A percentile compares a stretch with the other conserved stretches of the same genome.
Evolutionary conservation across 2,888 invertebrate species (phyloP).

Genomic region (Chironomus riparius): DNA sequence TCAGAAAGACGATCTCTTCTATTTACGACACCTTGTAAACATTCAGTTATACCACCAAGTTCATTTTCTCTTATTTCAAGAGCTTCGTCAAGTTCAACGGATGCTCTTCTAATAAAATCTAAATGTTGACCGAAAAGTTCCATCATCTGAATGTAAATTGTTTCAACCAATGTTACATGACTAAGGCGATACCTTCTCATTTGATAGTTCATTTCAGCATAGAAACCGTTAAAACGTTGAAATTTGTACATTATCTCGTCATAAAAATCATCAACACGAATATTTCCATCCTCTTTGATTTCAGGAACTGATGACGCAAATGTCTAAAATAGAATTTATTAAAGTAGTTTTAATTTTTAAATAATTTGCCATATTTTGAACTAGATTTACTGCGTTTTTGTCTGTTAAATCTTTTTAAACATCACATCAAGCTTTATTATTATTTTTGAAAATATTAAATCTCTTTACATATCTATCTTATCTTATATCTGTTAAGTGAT

Average conservation of each 20-base stretch:
- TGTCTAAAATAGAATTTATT: background rate
- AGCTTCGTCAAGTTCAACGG: background rate
- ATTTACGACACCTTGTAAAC: background rate
- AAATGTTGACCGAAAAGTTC: constrained; percentile 8
- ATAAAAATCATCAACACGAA: background rate
- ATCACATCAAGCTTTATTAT: too few relatives aligned
- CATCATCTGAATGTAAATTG: constrained; percentile 2
- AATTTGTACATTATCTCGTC: background rate
- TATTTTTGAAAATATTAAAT: background rate
- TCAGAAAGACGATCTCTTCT: background rate
- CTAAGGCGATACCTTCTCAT: background rate
- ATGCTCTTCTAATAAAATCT: background rate
- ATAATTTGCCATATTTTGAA: too few relatives aligned
- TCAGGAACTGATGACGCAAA: background rate
- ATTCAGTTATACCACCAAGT: background rate
- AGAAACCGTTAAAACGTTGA: background rate
- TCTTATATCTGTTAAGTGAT: too few relatives aligned
- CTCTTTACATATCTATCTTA: too few relatives aligned
- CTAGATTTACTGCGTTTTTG: too few relatives aligned
- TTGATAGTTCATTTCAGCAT: background rate
- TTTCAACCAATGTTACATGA: background rate
- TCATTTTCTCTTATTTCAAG: background rate
- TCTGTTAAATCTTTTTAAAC: too few relatives aligned
- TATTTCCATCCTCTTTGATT: background rate
- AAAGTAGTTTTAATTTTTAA: background rate